A percentile compares a stretch with the other conserved stretches of the same genome.
These are phyloP conservation scores for Micromussa lordhowensis DNA, from an alignment of 92 coral and sea anemone genomes.

Conservation along the genomic window DNA sequence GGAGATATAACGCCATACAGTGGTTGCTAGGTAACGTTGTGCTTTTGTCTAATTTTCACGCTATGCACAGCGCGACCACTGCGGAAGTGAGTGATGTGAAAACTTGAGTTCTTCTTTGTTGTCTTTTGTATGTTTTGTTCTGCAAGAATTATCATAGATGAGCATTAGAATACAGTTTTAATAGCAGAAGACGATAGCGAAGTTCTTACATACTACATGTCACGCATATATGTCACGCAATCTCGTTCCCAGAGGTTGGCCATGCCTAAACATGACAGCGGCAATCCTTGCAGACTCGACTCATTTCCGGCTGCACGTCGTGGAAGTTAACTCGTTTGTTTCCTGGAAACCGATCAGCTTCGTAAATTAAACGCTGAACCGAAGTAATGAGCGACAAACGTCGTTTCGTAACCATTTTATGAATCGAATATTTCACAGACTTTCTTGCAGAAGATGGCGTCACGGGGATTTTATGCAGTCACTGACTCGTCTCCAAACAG, in stretches of 20 bases:
- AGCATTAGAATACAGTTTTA: too few species aligned
- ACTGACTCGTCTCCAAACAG: conserved; percentile 1
- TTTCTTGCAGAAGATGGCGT: conserved; percentile 10
- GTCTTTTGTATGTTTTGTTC: neutral
- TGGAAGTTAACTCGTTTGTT: too few species aligned
- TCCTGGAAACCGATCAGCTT: too few species aligned
- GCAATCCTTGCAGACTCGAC: too few species aligned
- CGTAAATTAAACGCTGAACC: neutral
- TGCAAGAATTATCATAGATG: neutral
- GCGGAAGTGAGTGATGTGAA: neutral
- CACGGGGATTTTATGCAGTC: neutral
- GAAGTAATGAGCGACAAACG: neutral
- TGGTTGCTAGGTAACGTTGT: conserved; percentile 32
- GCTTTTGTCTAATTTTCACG: neutral
- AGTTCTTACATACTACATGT: too few species aligned
- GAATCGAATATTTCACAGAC: neutral
- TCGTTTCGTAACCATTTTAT: neutral
- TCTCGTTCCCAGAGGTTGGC: too few species aligned
- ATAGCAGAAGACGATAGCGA: neutral
- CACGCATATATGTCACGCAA: neutral
- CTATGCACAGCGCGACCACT: neutral
- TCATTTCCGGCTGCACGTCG: too few species aligned
- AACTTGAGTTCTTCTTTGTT: neutral
- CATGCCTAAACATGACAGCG: neutral
- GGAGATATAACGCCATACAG: too few species aligned